phyloP scores from a whole-genome alignment of 2,888 invertebrate genomes.

The Chrysina gloriosa region DNA sequence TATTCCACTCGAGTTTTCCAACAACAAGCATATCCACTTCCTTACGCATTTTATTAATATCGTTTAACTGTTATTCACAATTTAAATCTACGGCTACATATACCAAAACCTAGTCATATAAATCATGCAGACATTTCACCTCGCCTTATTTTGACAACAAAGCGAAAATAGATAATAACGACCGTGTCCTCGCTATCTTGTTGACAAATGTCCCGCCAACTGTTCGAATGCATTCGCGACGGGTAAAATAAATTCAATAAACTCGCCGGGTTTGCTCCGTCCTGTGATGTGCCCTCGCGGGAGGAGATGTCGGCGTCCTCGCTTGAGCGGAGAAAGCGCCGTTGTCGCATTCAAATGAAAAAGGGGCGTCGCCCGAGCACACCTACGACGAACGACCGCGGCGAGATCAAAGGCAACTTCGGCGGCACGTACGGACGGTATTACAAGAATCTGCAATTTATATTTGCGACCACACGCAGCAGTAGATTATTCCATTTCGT shows the following conservation, averaged over 20 bases:
- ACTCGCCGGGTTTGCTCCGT: background rate
- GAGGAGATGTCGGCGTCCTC: constrained; percentile 14
- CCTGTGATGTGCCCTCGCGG: background rate
- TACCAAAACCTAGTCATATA: too few relatives aligned
- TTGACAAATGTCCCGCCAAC: constrained; percentile 32
- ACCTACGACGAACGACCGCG: constrained; percentile 43
- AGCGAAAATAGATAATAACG: too few relatives aligned
- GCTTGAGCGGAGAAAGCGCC: constrained; percentile 27
- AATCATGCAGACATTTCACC: too few relatives aligned
- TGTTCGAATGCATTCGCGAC: constrained; percentile 11
- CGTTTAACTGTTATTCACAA: too few relatives aligned
- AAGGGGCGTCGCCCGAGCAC: constrained; percentile 39
- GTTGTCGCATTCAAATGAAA: constrained; percentile 41
- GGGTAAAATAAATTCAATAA: constrained; percentile 29
- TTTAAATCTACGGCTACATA: too few relatives aligned
- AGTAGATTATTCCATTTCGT: constrained; percentile 19
- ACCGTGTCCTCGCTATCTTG: background rate
- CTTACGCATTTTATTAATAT: too few relatives aligned
- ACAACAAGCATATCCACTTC: too few relatives aligned
- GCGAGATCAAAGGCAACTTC: constrained; percentile 48
- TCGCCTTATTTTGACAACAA: too few relatives aligned
- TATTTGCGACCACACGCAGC: constrained; percentile 45
- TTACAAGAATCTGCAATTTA: constrained; percentile 51
- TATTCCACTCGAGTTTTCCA: too few relatives aligned
- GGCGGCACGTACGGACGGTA: constrained; percentile 48